Percentiles rank a stretch among this genome's conserved stretches.
These are phyloP conservation scores for Crenichthys baileyi DNA, from an alignment of 2,797 vertebrate genomes.

Conservation along the genomic window DNA sequence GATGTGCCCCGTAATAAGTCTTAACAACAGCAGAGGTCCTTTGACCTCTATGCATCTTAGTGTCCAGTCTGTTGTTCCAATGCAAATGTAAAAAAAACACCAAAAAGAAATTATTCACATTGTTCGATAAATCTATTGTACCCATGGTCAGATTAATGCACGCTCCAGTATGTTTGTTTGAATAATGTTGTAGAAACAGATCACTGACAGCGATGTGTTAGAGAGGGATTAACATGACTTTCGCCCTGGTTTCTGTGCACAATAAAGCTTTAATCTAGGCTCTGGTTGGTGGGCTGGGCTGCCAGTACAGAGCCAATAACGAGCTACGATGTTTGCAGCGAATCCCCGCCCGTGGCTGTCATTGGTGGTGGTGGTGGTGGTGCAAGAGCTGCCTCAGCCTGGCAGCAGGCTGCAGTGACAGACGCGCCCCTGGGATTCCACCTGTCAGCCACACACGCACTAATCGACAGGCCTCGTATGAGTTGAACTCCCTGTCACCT, in stretches of 20 bases:
- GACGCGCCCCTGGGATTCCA: conserved; percentile 92
- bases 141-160: conserved; percentile 43
- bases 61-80: not conserved
- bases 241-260: conserved; percentile 60
- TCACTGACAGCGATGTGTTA: conserved; percentile 64
- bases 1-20: conserved; percentile 62
- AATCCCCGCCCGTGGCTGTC: conserved; percentile 59
- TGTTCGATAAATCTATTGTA: conserved; percentile 26
- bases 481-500: conserved; percentile 89
- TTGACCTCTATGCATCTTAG: not conserved
- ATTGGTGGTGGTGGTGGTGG: conserved; percentile 52
- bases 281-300: conserved; percentile 44
- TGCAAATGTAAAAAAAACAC: not conserved
- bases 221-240: conserved; percentile 70
- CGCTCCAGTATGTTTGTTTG: conserved; percentile 53
- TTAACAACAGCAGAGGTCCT: conserved; percentile 58
- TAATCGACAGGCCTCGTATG: conserved; percentile 89
- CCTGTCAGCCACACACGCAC: conserved; percentile 88
- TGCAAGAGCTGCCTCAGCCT: conserved; percentile 66
- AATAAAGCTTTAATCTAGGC: conserved; percentile 74
- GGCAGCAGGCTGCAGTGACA: conserved; percentile 88
- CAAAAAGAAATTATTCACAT: conserved; percentile 27
- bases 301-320: conserved; percentile 48
- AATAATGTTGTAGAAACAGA: conserved; percentile 53
- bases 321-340: conserved; percentile 3